A percentile compares a stretch with the other conserved stretches of the same genome.
These are phyloP conservation scores for Synergus laeviventris DNA, from an alignment of 2,888 invertebrate species.

Conservation along the genomic window DNA sequence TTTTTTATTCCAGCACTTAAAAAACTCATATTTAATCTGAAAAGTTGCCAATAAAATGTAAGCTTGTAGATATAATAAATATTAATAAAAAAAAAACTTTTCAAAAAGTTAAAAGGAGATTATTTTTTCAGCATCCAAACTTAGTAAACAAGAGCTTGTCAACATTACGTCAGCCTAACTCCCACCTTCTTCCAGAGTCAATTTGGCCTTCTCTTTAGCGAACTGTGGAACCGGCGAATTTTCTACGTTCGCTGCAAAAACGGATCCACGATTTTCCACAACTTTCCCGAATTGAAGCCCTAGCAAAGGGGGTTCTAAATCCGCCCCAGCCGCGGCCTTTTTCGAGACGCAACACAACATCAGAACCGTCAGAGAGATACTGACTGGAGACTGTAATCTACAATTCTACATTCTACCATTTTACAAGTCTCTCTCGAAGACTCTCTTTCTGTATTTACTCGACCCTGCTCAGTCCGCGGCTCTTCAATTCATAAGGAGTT, in stretches of 20 bases:
- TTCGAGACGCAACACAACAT: constrained; percentile 72
- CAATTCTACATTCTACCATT: not conserved
- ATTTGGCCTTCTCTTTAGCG: constrained; percentile 21
- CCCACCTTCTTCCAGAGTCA: constrained; percentile 27
- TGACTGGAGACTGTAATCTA: constrained; percentile 41
- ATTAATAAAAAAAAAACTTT: not conserved
- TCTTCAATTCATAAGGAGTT: constrained; percentile 55
- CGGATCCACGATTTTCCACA: constrained; percentile 15
- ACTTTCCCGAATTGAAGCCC: constrained; percentile 45
- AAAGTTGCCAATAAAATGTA: not conserved
- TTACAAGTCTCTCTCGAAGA: constrained; percentile 10
- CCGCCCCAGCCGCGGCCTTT: constrained; percentile 60
- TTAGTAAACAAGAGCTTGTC: constrained; percentile 34
- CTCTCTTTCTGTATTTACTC: constrained; percentile 19
- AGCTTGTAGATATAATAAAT: not conserved
- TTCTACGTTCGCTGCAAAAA: not conserved
- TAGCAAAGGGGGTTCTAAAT: constrained; percentile 48
- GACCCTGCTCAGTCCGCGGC: constrained; percentile 34
- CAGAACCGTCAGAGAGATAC: constrained; percentile 52
- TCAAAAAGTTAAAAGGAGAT: not conserved
- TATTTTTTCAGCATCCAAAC: not conserved
- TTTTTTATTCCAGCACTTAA: not conserved
- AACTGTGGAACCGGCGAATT: not conserved
- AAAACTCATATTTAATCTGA: not conserved
- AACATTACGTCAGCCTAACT: constrained; percentile 21